A percentile compares a stretch with the other conserved stretches of the same genome.
phyloP scores from a whole-genome alignment of 2,888 invertebrate species.

The Pollenia angustigena region DNA sequence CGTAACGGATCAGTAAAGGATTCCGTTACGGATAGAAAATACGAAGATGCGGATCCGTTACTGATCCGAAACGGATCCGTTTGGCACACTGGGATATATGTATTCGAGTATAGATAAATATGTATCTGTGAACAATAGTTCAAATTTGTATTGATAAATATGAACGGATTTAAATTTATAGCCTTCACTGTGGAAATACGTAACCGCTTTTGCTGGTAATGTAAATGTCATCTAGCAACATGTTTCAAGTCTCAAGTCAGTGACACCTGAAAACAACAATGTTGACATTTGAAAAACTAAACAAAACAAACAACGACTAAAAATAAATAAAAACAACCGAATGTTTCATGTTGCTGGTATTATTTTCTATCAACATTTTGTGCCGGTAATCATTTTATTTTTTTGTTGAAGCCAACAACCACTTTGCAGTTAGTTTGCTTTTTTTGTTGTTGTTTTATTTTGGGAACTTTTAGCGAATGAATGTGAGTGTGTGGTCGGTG shows the following conservation, averaged over 20 bases:
- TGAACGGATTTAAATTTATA: too few relatives aligned
- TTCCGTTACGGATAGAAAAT: too few relatives aligned
- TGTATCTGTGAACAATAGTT: too few relatives aligned
- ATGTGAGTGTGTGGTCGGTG: neutral
- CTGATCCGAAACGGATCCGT: too few relatives aligned
- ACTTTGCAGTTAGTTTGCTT: constrained; percentile 59
- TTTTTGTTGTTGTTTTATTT: constrained; percentile 13
- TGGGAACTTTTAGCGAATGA: constrained; percentile 7
- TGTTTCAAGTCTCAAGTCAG: constrained; percentile 1
- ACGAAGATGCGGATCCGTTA: too few relatives aligned
- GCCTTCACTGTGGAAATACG: too few relatives aligned
- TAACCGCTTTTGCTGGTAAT: too few relatives aligned
- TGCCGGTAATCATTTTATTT: constrained; percentile 15
- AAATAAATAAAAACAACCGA: neutral
- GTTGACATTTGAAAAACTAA: neutral
- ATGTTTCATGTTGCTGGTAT: constrained; percentile 14
- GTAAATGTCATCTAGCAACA: neutral
- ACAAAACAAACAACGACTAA: neutral
- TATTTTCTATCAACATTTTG: constrained; percentile 36
- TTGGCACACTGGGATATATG: too few relatives aligned
- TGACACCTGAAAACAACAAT: constrained; percentile 3
- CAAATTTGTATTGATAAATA: too few relatives aligned
- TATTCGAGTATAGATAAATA: too few relatives aligned
- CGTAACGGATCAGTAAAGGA: too few relatives aligned
- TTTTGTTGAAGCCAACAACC: constrained; percentile 54